phyloP scores from a whole-genome alignment of 2,113 vertebrate species.

The Hiodon alosoides region DNA sequence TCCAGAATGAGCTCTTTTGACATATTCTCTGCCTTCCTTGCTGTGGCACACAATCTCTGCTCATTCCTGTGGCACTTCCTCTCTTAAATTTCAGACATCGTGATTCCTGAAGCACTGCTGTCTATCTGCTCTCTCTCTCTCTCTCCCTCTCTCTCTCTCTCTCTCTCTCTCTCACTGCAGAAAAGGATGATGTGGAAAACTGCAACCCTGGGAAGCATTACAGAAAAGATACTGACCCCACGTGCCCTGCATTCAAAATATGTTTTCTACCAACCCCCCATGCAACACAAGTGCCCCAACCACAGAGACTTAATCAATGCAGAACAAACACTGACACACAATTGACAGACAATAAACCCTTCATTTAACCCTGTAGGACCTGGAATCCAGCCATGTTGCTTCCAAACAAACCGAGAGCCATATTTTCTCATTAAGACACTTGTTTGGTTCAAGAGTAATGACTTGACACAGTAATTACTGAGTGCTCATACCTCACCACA shows the following conservation, averaged over 20 bases:
- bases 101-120: background rate
- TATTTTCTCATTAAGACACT: background rate
- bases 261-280: conserved; percentile 17
- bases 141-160: conserved; percentile 43
- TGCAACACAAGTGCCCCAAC: too few relatives aligned
- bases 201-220: conserved; percentile 44
- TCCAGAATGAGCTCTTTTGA: too few relatives aligned
- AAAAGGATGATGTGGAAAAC: conserved; percentile 63
- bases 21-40: too few relatives aligned
- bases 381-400: background rate
- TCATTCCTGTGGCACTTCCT: background rate
- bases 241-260: conserved; percentile 59
- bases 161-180: conserved; percentile 52
- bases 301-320: too few relatives aligned
- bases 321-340: conserved; percentile 8
- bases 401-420: background rate
- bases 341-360: background rate
- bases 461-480: too few relatives aligned
- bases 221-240: conserved; percentile 56
- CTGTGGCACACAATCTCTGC: too few relatives aligned
- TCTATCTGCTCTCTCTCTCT: conserved; percentile 39
- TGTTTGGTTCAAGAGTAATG: conserved; percentile 16
- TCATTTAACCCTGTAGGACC: too few relatives aligned
- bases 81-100: background rate
- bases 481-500: too few relatives aligned